Evolutionary conservation across 2,888 invertebrate genomes (phyloP).

Genomic region (Acholoe squamosa): DNA sequence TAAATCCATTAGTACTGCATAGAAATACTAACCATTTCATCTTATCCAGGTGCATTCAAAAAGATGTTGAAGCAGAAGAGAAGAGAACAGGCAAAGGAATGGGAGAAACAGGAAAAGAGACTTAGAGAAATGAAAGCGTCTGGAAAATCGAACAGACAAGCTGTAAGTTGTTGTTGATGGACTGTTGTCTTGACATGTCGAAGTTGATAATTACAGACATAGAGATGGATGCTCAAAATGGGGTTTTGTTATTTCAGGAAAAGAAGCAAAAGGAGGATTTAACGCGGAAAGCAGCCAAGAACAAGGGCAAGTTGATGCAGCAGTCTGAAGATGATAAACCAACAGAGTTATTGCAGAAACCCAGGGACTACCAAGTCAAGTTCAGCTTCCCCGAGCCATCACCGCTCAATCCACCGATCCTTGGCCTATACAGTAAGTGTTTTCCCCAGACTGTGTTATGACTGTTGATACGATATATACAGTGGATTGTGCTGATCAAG

Average conservation of each 20-base stretch:
- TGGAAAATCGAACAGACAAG: conserved; percentile 97
- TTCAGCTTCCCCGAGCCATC: conserved; percentile 99
- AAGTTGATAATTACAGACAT: too few relatives aligned
- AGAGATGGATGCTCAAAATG: too few relatives aligned
- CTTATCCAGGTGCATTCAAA: conserved; percentile 88
- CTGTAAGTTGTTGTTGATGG: conserved; percentile 85
- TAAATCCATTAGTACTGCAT: too few relatives aligned
- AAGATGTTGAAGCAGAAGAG: conserved; percentile 98
- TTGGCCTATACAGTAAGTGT: conserved; percentile 94
- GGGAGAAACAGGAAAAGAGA: conserved; percentile 98
- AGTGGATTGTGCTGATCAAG: too few relatives aligned
- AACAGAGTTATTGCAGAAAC: conserved; percentile 92
- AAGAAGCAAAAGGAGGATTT: conserved; percentile 95
- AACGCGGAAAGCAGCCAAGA: conserved; percentile 95
- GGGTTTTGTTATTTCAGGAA: conserved; percentile 86
- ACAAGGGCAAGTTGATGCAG: conserved; percentile 90
- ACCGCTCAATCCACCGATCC: conserved; percentile 97
- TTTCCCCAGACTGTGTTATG: too few relatives aligned
- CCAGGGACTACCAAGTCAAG: conserved; percentile 98
- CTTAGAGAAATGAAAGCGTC: conserved; percentile 97
- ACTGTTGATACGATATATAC: too few relatives aligned
- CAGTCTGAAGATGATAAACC: conserved; percentile 91
- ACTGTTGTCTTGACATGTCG: too few relatives aligned
- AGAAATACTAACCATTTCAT: background rate
- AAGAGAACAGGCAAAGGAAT: conserved; percentile 97